These are phyloP conservation scores for Sycophaga agraensis DNA, from an alignment of 1,140 invertebrate genomes.

Conservation along the genomic window DNA sequence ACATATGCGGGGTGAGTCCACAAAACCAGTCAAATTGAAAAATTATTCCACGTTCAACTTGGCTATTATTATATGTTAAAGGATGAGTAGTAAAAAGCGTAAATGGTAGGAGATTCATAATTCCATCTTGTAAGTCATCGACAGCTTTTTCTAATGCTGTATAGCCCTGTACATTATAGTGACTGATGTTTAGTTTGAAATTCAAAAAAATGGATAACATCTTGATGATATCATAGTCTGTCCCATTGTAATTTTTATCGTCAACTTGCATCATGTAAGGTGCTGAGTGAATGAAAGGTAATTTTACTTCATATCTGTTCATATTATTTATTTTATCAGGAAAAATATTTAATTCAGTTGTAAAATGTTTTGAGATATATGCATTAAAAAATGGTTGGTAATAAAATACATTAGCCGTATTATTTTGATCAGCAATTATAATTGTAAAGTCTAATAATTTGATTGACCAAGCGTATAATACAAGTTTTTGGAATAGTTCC, in stretches of 20 bases:
- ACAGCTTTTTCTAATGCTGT: background rate
- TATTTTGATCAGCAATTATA: background rate
- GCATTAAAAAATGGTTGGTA: slow-evolving; percentile 1
- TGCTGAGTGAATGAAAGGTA: background rate
- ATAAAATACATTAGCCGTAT: background rate
- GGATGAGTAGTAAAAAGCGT: background rate
- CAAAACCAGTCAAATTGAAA: background rate
- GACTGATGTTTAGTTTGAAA: background rate
- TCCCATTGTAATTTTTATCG: background rate
- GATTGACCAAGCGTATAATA: background rate
- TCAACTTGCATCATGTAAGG: background rate
- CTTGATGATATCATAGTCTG: background rate
- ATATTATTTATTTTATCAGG: background rate
- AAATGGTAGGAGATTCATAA: background rate
- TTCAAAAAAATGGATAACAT: background rate
- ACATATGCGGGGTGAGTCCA: background rate
- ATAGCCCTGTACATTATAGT: background rate
- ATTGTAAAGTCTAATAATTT: slow-evolving; percentile 7
- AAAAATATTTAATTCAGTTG: background rate
- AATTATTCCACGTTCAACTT: background rate
- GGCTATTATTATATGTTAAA: background rate
- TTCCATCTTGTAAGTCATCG: background rate
- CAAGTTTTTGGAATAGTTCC: background rate
- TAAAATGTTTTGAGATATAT: background rate
- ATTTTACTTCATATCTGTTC: background rate